Base-by-base conservation (phyloP, 2,888 invertebrate genomes). In the Oegoconia quadripuncta region DNA sequence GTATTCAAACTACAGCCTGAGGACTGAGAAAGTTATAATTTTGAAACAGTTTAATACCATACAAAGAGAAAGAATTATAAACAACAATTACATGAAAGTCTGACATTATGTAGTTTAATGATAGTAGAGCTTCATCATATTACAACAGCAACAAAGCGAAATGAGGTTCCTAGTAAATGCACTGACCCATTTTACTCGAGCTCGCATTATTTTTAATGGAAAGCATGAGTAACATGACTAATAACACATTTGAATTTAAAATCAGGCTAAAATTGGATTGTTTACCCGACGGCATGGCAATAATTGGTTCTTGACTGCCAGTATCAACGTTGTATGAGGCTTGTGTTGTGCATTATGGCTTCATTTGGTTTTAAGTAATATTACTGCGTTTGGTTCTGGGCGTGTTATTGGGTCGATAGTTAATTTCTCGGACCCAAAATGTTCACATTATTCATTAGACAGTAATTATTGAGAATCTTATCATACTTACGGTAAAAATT, bases 241-340 rank as follows among this genome's bases (percentile, higher is more conserved):
- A 33, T 38, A 14, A 33, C 28, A 14, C 26, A 38, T 38, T 32
- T 32, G 33, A 34, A 34, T 39, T 34, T 39, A 27, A 29, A 34
- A 34, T 29, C 12, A 22, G 18, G 17, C 12, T 9, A 18, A 34
- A 18, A 29, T 38, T 38, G 38, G 18, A 28, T 28, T 33, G 38
- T 32, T 38, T 32, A 27, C 28, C 11, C 15, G 20, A 32, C 33
- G 33, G 27, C 25, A 15, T 12, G 13, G 27, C 27, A 33, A 33
- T 38, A 33, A 38, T 38, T 38, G 33, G 20, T 26, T 27, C 16
- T 20, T 20, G 33, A 14, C 20, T 28, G 28, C 20, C 38, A 26
- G 17, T 37, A 16, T 28, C 12, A 33, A 28, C 25, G 11, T 22
- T 13, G 8, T 20, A 27, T 13, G 27, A 5, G 14, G 27, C 32